phyloP scores from a whole-genome alignment of 2,113 vertebrate genomes.

The Chloroceryle aenea region DNA sequence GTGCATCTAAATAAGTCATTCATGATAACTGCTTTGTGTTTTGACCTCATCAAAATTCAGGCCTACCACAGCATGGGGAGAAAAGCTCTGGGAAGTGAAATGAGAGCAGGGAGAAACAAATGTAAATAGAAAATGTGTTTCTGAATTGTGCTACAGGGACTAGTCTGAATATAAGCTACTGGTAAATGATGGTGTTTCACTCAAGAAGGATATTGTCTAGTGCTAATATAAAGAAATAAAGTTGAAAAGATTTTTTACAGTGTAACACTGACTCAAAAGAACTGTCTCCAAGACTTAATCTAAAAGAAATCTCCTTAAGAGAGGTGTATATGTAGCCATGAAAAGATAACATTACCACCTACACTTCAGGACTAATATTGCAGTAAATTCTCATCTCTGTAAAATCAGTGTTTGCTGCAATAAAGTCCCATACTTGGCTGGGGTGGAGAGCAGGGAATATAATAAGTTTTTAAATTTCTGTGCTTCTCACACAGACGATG shows the following conservation, averaged over 20 bases:
- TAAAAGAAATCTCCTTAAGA: conserved; percentile 52
- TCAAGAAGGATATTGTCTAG: conserved; percentile 43
- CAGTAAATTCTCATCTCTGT: conserved; percentile 18
- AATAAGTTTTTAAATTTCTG: not conserved
- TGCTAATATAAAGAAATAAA: conserved; percentile 38
- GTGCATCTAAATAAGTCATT: conserved; percentile 52
- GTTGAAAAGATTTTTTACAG: conserved; percentile 39
- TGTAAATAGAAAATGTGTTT: conserved; percentile 52
- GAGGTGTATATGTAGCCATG: conserved; percentile 9
- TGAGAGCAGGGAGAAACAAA: conserved; percentile 35
- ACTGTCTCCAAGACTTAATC: conserved; percentile 10
- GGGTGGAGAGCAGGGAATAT: not conserved
- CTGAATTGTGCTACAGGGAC: conserved; percentile 37
- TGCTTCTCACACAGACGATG: not conserved
- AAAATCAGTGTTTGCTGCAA: conserved; percentile 2
- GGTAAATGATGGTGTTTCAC: conserved; percentile 48
- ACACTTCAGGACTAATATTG: conserved; percentile 1
- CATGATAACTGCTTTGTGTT: conserved; percentile 48
- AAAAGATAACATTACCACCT: conserved; percentile 25
- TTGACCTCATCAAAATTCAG: conserved; percentile 59
- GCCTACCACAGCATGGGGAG: conserved; percentile 24
- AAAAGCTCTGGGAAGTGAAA: conserved; percentile 38
- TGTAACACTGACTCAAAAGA: conserved; percentile 33
- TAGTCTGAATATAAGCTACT: conserved; percentile 45
- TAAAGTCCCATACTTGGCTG: not conserved